phyloP scores from a whole-genome alignment of 2,888 invertebrate genomes.

The Marasmarcha lunaedactyla region DNA sequence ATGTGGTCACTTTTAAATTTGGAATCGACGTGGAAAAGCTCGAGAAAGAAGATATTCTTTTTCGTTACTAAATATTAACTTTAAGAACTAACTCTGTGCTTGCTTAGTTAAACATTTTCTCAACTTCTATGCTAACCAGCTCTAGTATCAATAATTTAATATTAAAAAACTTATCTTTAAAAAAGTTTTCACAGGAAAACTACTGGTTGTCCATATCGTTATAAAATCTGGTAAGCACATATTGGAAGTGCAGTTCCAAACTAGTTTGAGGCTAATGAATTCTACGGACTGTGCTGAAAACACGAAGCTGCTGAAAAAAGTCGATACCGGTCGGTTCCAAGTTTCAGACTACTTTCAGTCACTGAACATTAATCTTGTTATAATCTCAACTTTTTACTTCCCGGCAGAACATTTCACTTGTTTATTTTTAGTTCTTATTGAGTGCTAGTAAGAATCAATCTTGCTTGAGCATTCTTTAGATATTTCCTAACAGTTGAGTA shows the following conservation, averaged over 20 bases:
- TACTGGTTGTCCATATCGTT: not conserved
- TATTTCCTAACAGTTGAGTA: no score
- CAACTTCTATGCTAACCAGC: no score
- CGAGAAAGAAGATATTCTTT: no score
- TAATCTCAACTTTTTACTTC: conserved; percentile 25
- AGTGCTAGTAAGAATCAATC: conserved; percentile 8
- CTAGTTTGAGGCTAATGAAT: conserved; percentile 56
- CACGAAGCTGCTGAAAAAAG: conserved; percentile 45
- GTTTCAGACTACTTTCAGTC: conserved; percentile 54
- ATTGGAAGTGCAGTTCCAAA: conserved; percentile 35
- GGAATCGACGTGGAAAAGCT: no score
- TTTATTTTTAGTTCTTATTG: conserved; percentile 10
- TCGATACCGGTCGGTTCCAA: conserved; percentile 52
- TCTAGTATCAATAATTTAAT: no score
- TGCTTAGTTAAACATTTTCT: no score
- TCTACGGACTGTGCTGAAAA: conserved; percentile 39
- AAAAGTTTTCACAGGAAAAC: no score
- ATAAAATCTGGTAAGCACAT: conserved; percentile 22
- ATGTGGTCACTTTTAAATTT: no score
- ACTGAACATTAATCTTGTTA: conserved; percentile 62
- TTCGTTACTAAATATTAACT: no score
- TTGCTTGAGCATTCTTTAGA: not conserved
- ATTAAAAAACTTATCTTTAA: no score
- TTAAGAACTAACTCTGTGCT: no score
- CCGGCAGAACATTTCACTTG: not conserved